Conservation (phyloP, 1,140 invertebrate genomes). For the Sminthurides bifidus region DNA sequence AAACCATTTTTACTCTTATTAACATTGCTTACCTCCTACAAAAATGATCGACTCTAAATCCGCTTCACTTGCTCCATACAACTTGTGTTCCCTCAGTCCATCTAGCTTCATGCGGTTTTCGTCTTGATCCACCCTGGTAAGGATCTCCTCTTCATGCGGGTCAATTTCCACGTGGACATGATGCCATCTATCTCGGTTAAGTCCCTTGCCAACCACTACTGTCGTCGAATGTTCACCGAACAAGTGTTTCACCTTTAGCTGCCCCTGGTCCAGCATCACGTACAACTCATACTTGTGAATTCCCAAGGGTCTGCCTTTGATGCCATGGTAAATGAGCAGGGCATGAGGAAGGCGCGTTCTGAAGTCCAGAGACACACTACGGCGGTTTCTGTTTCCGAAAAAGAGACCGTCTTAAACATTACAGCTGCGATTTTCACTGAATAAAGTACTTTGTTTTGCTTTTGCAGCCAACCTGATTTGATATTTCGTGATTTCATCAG, state of each 20-base stretch:
- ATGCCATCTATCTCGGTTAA: conserved; percentile 83
- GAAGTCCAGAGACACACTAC: conserved; percentile 77
- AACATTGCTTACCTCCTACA: conserved; percentile 58
- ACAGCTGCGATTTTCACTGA: background rate
- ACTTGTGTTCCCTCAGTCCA: conserved; percentile 62
- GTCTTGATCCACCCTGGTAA: conserved; percentile 67
- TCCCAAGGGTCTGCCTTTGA: conserved; percentile 62
- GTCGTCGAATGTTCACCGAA: conserved; percentile 74
- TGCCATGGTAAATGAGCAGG: conserved; percentile 73
- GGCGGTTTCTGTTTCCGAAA: conserved; percentile 51
- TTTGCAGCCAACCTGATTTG: conserved; percentile 52
- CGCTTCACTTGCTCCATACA: conserved; percentile 58
- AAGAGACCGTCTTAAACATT: conserved; percentile 25
- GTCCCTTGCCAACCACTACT: conserved; percentile 68
- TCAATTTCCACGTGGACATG: conserved; percentile 70
- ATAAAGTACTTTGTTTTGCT: background rate
- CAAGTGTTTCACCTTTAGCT: conserved; percentile 77
- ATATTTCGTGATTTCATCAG: conserved; percentile 69
- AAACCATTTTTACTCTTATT: background rate
- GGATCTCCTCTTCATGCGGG: conserved; percentile 63
- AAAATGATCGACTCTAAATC: conserved; percentile 74
- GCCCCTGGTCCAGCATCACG: conserved; percentile 76
- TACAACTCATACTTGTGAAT: conserved; percentile 70
- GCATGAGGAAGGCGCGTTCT: conserved; percentile 73
- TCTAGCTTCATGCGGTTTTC: conserved; percentile 58